Percentiles rank a stretch among this genome's conserved stretches.
Evolutionary conservation across 35 echinoderm and acorn worm species (phyloP).

Genomic region (Chiridota heheva): DNA sequence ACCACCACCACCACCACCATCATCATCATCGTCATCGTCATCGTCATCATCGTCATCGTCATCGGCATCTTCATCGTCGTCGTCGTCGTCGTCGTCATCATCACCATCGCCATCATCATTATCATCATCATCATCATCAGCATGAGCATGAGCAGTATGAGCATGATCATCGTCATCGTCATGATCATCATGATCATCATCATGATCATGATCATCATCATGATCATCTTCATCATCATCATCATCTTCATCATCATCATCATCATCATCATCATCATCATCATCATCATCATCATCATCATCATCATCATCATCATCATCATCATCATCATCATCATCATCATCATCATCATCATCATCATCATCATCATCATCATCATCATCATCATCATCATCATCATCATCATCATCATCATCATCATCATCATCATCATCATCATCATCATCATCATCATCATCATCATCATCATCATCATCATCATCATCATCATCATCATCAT

Average conservation of each 20-base stretch:
- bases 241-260: background rate
- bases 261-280: conserved; percentile 5
- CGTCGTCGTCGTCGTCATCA: background rate
- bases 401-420: conserved; percentile 5
- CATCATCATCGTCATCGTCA: background rate
- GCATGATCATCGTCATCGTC: conserved; percentile 4
- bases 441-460: conserved; percentile 6
- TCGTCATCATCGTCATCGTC: too few relatives aligned
- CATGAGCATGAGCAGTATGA: too few relatives aligned
- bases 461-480: conserved; percentile 6
- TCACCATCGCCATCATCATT: conserved; percentile 5
- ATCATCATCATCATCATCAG: conserved; percentile 1
- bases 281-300: conserved; percentile 2
- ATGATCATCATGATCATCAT: background rate
- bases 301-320: background rate
- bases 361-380: conserved; percentile 2
- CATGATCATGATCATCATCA: background rate
- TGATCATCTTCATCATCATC: background rate
- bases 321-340: conserved; percentile 5
- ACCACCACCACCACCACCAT: background rate
- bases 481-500: conserved; percentile 5
- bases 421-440: background rate
- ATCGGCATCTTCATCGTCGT: too few relatives aligned
- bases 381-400: conserved; percentile 6
- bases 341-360: background rate